A percentile compares a stretch with the other conserved stretches of the same genome.
These are phyloP conservation scores for Odontamblyopus rebecca DNA, from an alignment of 2,797 vertebrate genomes.

Conservation along the genomic window DNA sequence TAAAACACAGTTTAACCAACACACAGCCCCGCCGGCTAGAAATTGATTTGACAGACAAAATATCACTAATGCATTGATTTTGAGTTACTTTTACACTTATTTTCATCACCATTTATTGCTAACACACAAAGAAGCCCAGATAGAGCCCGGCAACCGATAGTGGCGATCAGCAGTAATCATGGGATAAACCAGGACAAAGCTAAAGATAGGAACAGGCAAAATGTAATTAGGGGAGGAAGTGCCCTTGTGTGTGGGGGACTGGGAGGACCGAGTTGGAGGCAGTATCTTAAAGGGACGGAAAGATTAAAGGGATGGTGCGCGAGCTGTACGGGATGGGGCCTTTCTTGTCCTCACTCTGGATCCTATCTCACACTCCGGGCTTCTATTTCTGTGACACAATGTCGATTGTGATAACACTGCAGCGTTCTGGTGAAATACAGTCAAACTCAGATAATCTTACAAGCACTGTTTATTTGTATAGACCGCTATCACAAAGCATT, in stretches of 20 bases:
- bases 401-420: conserved; percentile 8
- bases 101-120: conserved; percentile 1
- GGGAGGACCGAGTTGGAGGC: conserved; percentile 3
- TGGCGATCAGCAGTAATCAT: conserved; percentile 22
- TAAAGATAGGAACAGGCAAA: conserved; percentile 24
- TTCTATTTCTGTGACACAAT: conserved; percentile 13
- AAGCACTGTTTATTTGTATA: conserved; percentile 3
- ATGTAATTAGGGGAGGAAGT: conserved; percentile 19
- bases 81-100: conserved; percentile 2
- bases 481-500: conserved; percentile 9
- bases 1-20: neutral
- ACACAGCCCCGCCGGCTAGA: neutral
- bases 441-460: conserved; percentile 2
- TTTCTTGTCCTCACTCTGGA: conserved; percentile 11
- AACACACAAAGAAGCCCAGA: conserved; percentile 3
- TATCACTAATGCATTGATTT: neutral
- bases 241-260: conserved; percentile 13
- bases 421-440: neutral
- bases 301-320: conserved; percentile 4
- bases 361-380: conserved; percentile 11
- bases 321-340: neutral
- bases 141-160: conserved; percentile 4
- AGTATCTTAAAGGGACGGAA: conserved; percentile 8
- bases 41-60: neutral
- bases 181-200: conserved; percentile 17